Base-by-base conservation (phyloP, 2,797 vertebrate genomes). In the Rhyacichthys aspro region DNA sequence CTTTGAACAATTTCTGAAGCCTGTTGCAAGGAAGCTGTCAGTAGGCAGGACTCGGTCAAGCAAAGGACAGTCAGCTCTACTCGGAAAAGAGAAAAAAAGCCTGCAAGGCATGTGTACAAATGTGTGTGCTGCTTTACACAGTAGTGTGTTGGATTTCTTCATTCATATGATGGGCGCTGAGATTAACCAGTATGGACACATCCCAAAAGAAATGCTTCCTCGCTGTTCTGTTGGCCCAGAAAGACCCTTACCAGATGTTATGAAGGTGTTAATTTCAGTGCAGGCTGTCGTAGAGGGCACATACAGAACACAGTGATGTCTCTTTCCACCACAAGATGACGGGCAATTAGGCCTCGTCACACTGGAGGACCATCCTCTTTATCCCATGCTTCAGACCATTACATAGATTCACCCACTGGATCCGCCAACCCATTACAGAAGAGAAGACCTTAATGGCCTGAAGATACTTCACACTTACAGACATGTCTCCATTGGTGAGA, bases 291-390 rank as follows among this genome's bases (percentile, higher is more conserved):
- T 74, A 72, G 79, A 85, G 84, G 77, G 68, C 82, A 76, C 77
- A 76, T 72, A 79, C 59, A 38, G 63, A 90, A 87, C 83, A 85
- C 18, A 59, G 63, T 90, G 88, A 92, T 90, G 81, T 92, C 90
- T 91, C 84, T 89, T 83, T 92, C 85, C 79, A 78, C 73, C 79
- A 67, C 74, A 61, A 72, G 68, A 84, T 87, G 86, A 86, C 64
- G 84, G 84, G 88, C 87, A 93, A 92, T 92, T 92, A 93, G 86
- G 86, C 82, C 84, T 82, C 73, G 72, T 88, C 86, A 87, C 81
- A 85, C 77, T 78, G 66, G 78, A 87, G 81, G 78, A 84, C 75
- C 78, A 82, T 87, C 78, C 81, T 87, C 83, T 88, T 88, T 85
- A 86, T 83, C 72, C 83, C 62, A 70, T 76, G 77, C 80, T 77